phyloP scores from a whole-genome alignment of 2,797 vertebrate species.

The Alectoris magna region DNA sequence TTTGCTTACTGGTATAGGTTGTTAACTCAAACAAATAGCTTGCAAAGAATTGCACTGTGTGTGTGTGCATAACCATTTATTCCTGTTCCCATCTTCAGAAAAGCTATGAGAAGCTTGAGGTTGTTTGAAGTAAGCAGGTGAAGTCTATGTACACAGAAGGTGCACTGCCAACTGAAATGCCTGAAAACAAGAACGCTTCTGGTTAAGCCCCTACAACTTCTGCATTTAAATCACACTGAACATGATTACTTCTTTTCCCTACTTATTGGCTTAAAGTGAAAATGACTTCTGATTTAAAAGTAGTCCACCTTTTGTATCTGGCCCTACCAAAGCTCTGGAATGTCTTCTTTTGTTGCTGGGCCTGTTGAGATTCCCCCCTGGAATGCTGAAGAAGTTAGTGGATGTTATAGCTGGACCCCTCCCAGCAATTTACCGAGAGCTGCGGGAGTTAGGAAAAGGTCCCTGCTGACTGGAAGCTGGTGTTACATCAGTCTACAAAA shows the following conservation, averaged over 20 bases:
- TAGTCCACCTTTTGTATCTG: fast-evolving
- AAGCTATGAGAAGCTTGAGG: not conserved
- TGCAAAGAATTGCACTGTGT: not conserved
- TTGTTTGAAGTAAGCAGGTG: not conserved
- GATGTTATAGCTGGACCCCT: not conserved
- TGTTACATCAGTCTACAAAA: too few relatives aligned
- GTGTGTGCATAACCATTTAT: not conserved
- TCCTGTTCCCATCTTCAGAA: not conserved
- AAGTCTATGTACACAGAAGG: not conserved
- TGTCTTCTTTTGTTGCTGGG: not conserved
- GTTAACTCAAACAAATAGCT: not conserved
- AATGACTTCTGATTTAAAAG: not conserved
- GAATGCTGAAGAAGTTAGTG: not conserved
- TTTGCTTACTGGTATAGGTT: not conserved
- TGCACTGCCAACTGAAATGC: not conserved
- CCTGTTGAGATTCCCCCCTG: not conserved
- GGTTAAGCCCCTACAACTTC: fast-evolving
- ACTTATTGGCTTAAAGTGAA: not conserved
- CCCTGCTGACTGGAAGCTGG: not conserved
- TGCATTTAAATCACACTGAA: not conserved
- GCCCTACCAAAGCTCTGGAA: not conserved
- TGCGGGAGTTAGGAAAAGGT: not conserved
- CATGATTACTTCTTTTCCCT: not conserved
- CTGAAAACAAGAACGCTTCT: not conserved
- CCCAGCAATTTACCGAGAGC: not conserved